Evolutionary conservation across 1,140 invertebrate species (phyloP), one percentile per base, ranked within the genome.

Genomic region (Scaptomyza graminum): DNA sequence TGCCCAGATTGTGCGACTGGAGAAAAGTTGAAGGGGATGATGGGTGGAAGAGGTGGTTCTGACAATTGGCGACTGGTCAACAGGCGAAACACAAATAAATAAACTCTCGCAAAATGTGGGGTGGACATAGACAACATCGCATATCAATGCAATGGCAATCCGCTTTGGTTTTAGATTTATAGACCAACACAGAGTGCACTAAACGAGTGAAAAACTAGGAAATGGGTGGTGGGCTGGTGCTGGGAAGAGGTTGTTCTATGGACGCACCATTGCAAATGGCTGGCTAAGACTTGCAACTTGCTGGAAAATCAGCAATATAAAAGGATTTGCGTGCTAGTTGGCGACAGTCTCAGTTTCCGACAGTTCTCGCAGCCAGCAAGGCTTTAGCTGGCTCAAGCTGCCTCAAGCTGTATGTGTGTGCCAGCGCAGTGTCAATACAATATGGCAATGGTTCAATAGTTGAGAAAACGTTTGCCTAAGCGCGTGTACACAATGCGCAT

Each of bases 391-490:
- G 61, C 44, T 61, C 28, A 46, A 41, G 46, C 66, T 39, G 59
- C 47, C 67, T 75, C 61, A 56, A 73, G 79, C 59, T 76, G 59
- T 72, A 59, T 57, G 31, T 34, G 31, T 18, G 31, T 41, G 62
- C 74, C 59, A 56, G 46, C 46, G 62, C 70, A 84, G 61, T 76
- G 73, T 84, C 83, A 87, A 88, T 87, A 83, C 83, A 79, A 87
- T 79, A 75, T 82, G 63, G 83, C 83, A 87, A 76, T 83, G 79
- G 83, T 87, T 87, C 83, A 88, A 87, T 87, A 76, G 83, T 88
- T 87, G 83, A 77, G 68, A 88, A 88, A 88, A 87, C 88, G 83
- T 87, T 87, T 87, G 83, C 62, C 76, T 83, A 87, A 87, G 83
- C 83, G 76, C 83, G 75, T 87, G 76, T 67, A 74, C 79, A 79